Conservation (phyloP, 2,797 vertebrate species). For the Epinephelus malabaricus region DNA sequence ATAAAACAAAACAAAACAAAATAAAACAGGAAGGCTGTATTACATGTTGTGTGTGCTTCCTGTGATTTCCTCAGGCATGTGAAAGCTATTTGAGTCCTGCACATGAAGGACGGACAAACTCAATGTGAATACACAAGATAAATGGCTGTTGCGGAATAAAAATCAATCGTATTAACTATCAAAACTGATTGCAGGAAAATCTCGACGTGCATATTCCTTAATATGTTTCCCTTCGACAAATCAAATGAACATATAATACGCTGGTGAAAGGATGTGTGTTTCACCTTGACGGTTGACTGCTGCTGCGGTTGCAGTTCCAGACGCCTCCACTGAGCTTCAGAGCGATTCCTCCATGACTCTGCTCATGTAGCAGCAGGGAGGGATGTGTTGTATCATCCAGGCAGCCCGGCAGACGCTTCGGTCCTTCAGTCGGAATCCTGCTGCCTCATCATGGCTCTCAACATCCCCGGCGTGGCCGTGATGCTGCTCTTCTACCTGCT, state of each 20-base stretch:
- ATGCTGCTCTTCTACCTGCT: slow-evolving; percentile 79
- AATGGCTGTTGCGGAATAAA: too few relatives aligned
- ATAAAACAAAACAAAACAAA: neutral
- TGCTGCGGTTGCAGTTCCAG: slow-evolving; percentile 43
- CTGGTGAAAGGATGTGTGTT: neutral
- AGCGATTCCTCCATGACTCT: neutral
- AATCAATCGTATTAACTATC: too few relatives aligned
- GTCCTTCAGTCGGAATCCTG: slow-evolving; percentile 1
- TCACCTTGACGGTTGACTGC: slow-evolving; percentile 30
- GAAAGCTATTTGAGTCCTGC: neutral
- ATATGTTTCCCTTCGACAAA: too few relatives aligned
- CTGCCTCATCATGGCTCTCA: slow-evolving; percentile 74
- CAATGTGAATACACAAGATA: too few relatives aligned
- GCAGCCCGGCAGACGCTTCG: slow-evolving; percentile 34
- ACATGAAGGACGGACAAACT: too few relatives aligned
- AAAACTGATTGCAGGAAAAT: too few relatives aligned
- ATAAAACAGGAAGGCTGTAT: neutral
- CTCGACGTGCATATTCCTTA: too few relatives aligned
- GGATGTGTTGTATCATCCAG: slow-evolving; percentile 35
- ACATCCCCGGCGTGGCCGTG: slow-evolving; percentile 74
- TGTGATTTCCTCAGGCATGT: neutral
- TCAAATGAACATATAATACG: too few relatives aligned
- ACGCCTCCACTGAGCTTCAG: slow-evolving; percentile 9
- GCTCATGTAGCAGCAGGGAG: slow-evolving; percentile 13
- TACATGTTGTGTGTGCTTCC: neutral